Evolutionary conservation across 2,797 vertebrate species (phyloP).

Genomic region (Mormyrus proboscirostris): DNA sequence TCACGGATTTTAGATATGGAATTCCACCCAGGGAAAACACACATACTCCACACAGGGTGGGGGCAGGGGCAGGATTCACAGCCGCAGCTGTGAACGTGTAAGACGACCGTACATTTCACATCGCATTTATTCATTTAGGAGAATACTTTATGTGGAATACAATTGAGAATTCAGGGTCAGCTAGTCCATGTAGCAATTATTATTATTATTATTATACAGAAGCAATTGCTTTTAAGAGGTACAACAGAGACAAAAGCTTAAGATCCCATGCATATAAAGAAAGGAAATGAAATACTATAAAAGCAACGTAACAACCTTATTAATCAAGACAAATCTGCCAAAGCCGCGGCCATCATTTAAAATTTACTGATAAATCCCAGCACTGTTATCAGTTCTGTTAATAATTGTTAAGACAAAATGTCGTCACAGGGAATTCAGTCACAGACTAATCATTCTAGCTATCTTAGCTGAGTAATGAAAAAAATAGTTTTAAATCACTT

Average conservation of each 20-base stretch:
- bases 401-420: constrained; percentile 11
- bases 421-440: background rate
- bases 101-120: background rate
- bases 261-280: background rate
- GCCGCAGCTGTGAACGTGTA: background rate
- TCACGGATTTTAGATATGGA: background rate
- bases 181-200: background rate
- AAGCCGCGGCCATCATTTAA: background rate
- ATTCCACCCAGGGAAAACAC: background rate
- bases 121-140: background rate
- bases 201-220: background rate
- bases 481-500: background rate
- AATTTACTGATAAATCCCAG: background rate
- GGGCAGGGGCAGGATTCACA: background rate
- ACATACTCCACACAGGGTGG: background rate
- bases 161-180: background rate
- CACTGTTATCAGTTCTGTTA: constrained; percentile 5
- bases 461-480: background rate
- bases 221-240: background rate
- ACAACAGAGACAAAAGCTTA: background rate
- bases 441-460: background rate
- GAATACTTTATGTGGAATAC: too few species aligned
- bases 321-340: background rate
- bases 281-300: background rate
- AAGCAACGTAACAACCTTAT: background rate